Conservation (phyloP, 2,113 vertebrate species). For the Australoheros scitulus region DNA sequence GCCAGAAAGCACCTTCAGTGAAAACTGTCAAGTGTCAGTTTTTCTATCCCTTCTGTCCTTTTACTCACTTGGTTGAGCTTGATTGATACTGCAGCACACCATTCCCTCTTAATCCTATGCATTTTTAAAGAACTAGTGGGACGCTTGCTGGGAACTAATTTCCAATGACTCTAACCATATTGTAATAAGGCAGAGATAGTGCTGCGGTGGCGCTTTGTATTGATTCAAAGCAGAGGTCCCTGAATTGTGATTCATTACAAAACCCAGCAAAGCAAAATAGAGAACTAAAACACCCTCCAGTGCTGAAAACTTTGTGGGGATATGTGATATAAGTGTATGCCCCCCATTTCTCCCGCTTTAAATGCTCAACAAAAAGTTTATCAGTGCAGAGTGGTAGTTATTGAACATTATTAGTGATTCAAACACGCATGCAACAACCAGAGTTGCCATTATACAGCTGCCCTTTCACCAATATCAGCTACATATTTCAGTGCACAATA, state of each 20-base stretch:
- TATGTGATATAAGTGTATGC: not conserved
- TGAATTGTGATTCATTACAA: slow-evolving; percentile 76
- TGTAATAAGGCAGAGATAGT: slow-evolving; percentile 74
- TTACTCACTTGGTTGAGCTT: slow-evolving; percentile 71
- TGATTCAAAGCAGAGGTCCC: slow-evolving; percentile 65
- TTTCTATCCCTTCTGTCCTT: slow-evolving; percentile 59
- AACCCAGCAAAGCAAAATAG: slow-evolving; percentile 61
- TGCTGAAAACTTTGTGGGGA: slow-evolving; percentile 16
- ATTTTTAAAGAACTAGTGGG: slow-evolving; percentile 79
- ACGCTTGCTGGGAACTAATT: slow-evolving; percentile 71
- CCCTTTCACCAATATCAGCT: slow-evolving; percentile 37
- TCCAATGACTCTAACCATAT: slow-evolving; percentile 67
- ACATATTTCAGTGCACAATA: slow-evolving; percentile 67
- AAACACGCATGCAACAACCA: slow-evolving; percentile 23
- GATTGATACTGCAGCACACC: slow-evolving; percentile 70
- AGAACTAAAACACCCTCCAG: slow-evolving; percentile 33
- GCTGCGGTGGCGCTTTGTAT: slow-evolving; percentile 68
- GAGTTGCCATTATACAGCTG: not conserved
- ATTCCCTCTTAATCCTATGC: slow-evolving; percentile 78
- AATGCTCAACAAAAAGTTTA: not conserved
- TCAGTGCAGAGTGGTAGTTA: not conserved
- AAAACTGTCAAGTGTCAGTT: slow-evolving; percentile 68
- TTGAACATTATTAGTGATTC: slow-evolving; percentile 32
- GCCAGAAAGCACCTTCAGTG: slow-evolving; percentile 17
- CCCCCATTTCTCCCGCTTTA: not conserved